These are phyloP conservation scores for Eueides isabella DNA, from an alignment of 1,140 invertebrate genomes.

Conservation along the genomic window DNA sequence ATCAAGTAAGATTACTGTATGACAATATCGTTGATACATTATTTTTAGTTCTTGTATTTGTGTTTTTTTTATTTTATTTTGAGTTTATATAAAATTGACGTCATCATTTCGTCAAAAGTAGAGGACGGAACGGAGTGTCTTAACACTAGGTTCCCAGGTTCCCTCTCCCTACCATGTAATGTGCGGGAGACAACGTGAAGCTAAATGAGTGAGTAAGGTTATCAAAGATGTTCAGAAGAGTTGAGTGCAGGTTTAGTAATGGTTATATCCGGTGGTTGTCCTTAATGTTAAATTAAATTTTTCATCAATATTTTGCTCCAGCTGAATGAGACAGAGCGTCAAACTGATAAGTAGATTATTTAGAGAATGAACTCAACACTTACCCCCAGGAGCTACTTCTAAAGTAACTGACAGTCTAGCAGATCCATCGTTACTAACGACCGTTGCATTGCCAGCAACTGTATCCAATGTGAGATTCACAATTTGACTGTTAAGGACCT, in stretches of 20 bases:
- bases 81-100: too few relatives aligned
- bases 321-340: background rate
- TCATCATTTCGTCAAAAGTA: too few relatives aligned
- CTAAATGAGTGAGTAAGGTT: too few relatives aligned
- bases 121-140: too few relatives aligned
- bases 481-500: conserved; percentile 63
- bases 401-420: conserved; percentile 53
- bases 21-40: background rate
- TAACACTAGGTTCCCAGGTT: too few relatives aligned
- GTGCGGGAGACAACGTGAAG: too few relatives aligned
- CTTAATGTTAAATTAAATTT: too few relatives aligned
- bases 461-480: conserved; percentile 50
- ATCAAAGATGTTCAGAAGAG: too few relatives aligned
- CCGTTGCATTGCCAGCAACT: conserved; percentile 54
- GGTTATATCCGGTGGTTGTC: too few relatives aligned
- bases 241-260: too few relatives aligned
- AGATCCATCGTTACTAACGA: conserved; percentile 49
- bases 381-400: conserved; percentile 53
- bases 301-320: too few relatives aligned
- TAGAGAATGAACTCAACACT: background rate
- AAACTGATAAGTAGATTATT: background rate
- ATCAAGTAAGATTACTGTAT: background rate
- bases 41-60: background rate
- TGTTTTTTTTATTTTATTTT: background rate
- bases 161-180: too few relatives aligned